A percentile compares a stretch with the other conserved stretches of the same genome.
Evolutionary conservation across 2,113 vertebrate genomes (phyloP).

Genomic region (Corythoichthys intestinalis): DNA sequence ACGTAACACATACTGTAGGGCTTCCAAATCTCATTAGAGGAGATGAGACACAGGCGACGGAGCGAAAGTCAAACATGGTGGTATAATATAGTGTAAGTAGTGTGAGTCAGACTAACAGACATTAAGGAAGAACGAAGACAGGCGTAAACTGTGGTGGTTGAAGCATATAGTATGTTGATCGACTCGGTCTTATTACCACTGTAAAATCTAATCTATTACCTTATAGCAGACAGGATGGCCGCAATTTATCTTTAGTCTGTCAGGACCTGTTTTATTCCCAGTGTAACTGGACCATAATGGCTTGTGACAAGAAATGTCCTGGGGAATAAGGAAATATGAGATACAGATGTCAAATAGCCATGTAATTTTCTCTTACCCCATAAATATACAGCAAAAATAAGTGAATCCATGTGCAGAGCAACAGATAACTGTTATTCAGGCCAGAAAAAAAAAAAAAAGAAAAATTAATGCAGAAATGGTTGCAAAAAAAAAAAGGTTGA

Average conservation of each 20-base stretch:
- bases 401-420: neutral
- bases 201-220: slow-evolving; percentile 68
- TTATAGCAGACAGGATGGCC: slow-evolving; percentile 54
- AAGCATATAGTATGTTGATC: slow-evolving; percentile 37
- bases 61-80: slow-evolving; percentile 9
- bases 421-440: neutral
- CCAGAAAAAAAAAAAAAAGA: neutral
- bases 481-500: neutral
- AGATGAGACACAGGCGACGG: slow-evolving; percentile 30
- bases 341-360: slow-evolving; percentile 45
- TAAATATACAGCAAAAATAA: slow-evolving; percentile 21
- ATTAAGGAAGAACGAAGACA: slow-evolving; percentile 15
- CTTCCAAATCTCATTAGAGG: slow-evolving; percentile 38
- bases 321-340: slow-evolving; percentile 54
- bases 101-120: slow-evolving; percentile 33
- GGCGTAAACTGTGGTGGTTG: slow-evolving; percentile 6
- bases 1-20: slow-evolving; percentile 30
- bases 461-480: neutral
- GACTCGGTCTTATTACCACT: slow-evolving; percentile 46
- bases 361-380: slow-evolving; percentile 44
- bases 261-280: slow-evolving; percentile 41
- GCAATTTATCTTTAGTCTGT: slow-evolving; percentile 58
- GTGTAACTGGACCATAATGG: slow-evolving; percentile 51
- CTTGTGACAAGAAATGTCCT: slow-evolving; percentile 57
- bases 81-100: slow-evolving; percentile 27